Conservation (phyloP, 2,888 invertebrate genomes). For the Sepioteuthis lessoniana region DNA sequence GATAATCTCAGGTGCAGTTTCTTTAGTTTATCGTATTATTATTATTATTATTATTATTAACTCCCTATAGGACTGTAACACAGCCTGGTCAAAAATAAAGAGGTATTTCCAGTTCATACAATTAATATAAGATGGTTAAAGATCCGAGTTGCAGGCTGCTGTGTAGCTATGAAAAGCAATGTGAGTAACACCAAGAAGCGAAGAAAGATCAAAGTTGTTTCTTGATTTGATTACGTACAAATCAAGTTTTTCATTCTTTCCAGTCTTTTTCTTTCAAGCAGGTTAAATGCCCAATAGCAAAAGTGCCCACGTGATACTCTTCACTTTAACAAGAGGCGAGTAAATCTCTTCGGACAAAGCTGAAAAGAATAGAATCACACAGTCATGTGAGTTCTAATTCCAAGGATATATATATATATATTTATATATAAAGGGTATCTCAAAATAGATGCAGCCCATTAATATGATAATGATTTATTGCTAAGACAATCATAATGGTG, state of each 20-base stretch:
- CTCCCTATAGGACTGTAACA: background rate
- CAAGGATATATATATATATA: background rate
- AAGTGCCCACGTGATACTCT: background rate
- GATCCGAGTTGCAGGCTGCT: background rate
- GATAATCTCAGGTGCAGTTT: no score
- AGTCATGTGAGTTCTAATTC: background rate
- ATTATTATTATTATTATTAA: no score
- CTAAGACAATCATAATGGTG: no score
- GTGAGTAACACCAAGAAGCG: background rate
- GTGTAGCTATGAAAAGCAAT: background rate
- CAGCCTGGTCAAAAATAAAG: background rate
- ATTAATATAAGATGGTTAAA: background rate
- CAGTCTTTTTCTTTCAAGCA: background rate
- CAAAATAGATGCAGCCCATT: no score
- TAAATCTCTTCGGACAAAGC: background rate
- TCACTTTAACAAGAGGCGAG: background rate
- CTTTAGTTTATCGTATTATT: no score
- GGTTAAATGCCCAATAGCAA: background rate
- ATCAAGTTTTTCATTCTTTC: background rate
- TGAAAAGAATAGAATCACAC: background rate
- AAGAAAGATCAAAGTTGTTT: background rate
- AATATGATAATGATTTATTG: no score
- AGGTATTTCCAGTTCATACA: background rate
- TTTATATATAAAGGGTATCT: background rate
- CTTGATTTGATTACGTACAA: background rate